Evolutionary conservation across 2,113 vertebrate genomes (phyloP).

Genomic region (Neotragus moschatus): DNA sequence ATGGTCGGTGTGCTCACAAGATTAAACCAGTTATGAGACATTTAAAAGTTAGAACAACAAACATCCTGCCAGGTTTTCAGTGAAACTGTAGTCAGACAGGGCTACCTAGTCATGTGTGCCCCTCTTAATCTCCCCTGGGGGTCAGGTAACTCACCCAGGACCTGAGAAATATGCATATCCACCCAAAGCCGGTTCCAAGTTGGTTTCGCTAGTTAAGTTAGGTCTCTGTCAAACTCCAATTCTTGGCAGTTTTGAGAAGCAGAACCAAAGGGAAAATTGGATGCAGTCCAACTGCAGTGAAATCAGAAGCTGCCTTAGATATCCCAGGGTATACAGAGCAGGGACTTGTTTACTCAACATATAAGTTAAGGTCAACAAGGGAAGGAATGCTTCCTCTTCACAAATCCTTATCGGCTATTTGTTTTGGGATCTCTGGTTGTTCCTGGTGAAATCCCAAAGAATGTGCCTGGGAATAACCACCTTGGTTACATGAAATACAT

Average conservation of each 20-base stretch:
- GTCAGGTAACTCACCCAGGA: not conserved
- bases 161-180: not conserved
- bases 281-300: constrained; percentile 29
- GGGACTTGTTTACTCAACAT: constrained; percentile 56
- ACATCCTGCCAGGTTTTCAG: constrained; percentile 42
- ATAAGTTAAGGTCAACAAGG: constrained; percentile 65
- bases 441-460: constrained; percentile 46
- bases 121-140: constrained; percentile 20
- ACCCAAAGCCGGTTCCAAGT: constrained; percentile 43
- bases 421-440: constrained; percentile 51
- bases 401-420: constrained; percentile 58
- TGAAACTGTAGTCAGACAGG: not conserved
- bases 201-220: constrained; percentile 12
- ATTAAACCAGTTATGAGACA: constrained; percentile 43
- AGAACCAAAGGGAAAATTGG: constrained; percentile 56
- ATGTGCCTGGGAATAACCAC: constrained; percentile 8
- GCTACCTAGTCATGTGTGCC: constrained; percentile 21
- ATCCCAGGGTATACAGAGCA: not conserved
- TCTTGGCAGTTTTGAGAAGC: constrained; percentile 52
- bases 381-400: constrained; percentile 54
- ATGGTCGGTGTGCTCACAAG: constrained; percentile 6
- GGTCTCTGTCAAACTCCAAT: constrained; percentile 5
- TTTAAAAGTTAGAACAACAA: constrained; percentile 69
- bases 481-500: constrained; percentile 14
- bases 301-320: constrained; percentile 35